Evolutionary conservation across 1,140 invertebrate genomes (phyloP), one percentile per base, ranked within the genome.

Genomic region (Sarcophaga peregrina): DNA sequence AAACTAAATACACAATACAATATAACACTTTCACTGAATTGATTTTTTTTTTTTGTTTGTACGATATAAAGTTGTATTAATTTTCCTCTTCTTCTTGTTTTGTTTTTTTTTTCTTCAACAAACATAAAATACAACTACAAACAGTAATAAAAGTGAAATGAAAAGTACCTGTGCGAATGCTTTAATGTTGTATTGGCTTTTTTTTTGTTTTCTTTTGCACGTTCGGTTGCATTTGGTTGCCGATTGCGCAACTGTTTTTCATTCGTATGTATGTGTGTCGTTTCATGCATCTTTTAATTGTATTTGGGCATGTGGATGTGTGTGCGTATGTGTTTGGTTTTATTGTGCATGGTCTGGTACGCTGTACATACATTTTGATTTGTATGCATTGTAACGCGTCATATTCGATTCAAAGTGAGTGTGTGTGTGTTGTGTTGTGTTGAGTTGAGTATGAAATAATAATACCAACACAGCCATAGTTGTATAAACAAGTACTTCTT

Each of bases 11-110:
- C 20, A 8, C 8, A 74, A 74, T n/a, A 7, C 58, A 48, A 13
- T 48, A 52, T 78, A 52, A 78, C 75, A 78, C 75, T 78, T 78
- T 78, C 75, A 78, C 75, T 78, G 75, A 78, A 52, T 78, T 72
- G 75, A 78, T 78, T 78, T 72, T 25, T 6, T n/a, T 58, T 62
- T 62, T 17, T 68, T 68, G 58, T 68, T 68, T 62, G 20, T 68
- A 68, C n/a, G 4, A 37, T 1, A 37, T 37, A 37, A 37, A 37
- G 25, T 37, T 37, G 1, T 37, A 37, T 1, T 37, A 37, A 37
- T 37, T 37, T 37, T 37, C 1, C 25, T 37, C 15, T 11, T 68
- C 8, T 68, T 68, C 20, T 58, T 58, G 1, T 58, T 68, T 58
- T 58, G 1, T 58, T 68, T 9, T 3, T 20, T 68, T 13, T n/a